A percentile compares a stretch with the other conserved stretches of the same genome.
phyloP scores from a whole-genome alignment of 1,140 invertebrate species.

The Tachypleus tridentatus region DNA sequence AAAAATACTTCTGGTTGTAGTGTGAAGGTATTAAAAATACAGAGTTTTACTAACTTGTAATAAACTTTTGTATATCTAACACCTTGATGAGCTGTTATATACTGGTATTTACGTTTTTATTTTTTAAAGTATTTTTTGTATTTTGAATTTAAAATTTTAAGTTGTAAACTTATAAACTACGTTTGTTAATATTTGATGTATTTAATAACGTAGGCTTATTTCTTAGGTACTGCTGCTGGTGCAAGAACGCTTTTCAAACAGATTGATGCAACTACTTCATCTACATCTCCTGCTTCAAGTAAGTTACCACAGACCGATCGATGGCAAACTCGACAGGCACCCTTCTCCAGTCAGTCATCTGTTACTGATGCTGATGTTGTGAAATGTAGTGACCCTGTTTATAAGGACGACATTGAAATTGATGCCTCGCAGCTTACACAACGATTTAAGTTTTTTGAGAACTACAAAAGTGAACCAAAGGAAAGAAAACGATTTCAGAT shows the following conservation, averaged over 20 bases:
- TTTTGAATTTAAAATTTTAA: no score
- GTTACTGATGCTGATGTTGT: slow-evolving; percentile 55
- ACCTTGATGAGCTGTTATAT: no score
- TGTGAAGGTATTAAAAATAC: no score
- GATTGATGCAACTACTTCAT: slow-evolving; percentile 49
- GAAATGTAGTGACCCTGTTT: slow-evolving; percentile 45
- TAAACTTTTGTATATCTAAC: no score
- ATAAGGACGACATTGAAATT: slow-evolving; percentile 58
- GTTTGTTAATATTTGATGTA: no score
- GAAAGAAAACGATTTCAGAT: slow-evolving; percentile 63
- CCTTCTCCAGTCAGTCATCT: slow-evolving; percentile 7
- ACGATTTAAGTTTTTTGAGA: slow-evolving; percentile 84
- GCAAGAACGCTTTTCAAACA: slow-evolving; percentile 73
- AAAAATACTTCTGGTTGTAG: no score
- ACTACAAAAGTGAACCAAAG: slow-evolving; percentile 46
- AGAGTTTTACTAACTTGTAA: no score
- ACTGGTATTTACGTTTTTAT: no score
- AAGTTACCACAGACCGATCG: slow-evolving; percentile 32
- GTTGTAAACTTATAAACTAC: no score
- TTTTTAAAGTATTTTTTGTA: no score
- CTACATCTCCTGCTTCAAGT: slow-evolving; percentile 18
- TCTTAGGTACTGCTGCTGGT: slow-evolving; percentile 65
- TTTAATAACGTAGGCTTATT: not conserved
- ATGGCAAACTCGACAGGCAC: slow-evolving; percentile 2
- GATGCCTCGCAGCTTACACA: slow-evolving; percentile 66